Evolutionary conservation across 2,888 invertebrate species (phyloP), one percentile per base, ranked within the genome.

Genomic region (Oscheius sp.): DNA sequence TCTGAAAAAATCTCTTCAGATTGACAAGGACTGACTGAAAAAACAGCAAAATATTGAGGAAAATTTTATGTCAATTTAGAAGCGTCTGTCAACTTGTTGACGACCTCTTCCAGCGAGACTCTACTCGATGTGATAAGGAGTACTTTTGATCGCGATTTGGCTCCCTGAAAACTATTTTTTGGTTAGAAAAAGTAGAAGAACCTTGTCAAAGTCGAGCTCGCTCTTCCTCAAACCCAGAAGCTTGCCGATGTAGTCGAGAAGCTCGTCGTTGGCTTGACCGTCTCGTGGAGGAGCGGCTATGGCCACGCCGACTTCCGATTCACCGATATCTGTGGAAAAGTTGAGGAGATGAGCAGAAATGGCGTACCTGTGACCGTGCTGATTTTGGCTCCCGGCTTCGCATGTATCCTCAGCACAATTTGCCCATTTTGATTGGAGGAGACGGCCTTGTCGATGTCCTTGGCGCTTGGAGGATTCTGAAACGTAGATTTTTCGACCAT

Each of bases 241-340:
- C 79, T 92, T 91, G 0, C 94, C 92, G 65, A 94, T 89, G 86
- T 92, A 94, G 89, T 93, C 93, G 0, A 94, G 90, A 9, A 94
- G 91, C 88, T 94, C 94, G 51, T 92, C 91, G 86, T 94, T 94
- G 11, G 94, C 94, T 90, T 94, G 93, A 2, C 94, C 94, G 86
- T 94, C 94, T 3, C 93, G 92, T 0, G 94, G 94, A n/a, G 94
- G 94, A 1, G 94, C 94, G 75, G 93, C 92, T 79, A 94, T 94
- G 88, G 94, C 93, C 13, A 94, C 91, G n/a, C 93, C 93, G 37
- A 94, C 92, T 86, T 94, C 93, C 1, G 90, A 89, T 32, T 78
- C 80, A 37, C 80, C 79, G 7, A 86, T 75, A 59, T 83, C 86
- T 86, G 70, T 33, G 33, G 42, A 51, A 70, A 55, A 35, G 29